Conservation (phyloP, 2,888 invertebrate genomes). For the Sussaba pulchella region DNA sequence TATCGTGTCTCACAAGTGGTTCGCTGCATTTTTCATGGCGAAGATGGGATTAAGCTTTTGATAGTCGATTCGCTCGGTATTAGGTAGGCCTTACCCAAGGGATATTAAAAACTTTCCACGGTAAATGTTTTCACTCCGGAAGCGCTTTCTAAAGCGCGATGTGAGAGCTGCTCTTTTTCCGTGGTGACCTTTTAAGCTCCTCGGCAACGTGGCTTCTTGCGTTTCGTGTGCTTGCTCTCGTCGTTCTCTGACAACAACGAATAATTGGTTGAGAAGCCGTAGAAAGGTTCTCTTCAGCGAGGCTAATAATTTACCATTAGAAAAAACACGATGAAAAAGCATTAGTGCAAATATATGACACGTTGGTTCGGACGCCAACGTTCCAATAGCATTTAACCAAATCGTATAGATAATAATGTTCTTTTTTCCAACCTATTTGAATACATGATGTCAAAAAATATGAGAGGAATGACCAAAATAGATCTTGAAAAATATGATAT, state of each 20-base stretch:
- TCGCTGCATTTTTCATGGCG: background rate
- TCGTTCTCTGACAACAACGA: constrained; percentile 47
- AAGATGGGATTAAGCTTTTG: background rate
- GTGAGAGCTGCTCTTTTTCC: constrained; percentile 46
- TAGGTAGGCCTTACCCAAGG: constrained; percentile 1
- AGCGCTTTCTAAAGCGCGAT: constrained; percentile 43
- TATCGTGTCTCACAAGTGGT: background rate
- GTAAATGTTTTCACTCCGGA: constrained; percentile 34
- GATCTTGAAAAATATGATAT: background rate
- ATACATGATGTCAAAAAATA: background rate
- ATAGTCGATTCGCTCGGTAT: constrained; percentile 2
- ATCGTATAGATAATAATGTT: background rate
- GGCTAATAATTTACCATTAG: constrained; percentile 32
- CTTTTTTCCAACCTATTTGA: background rate
- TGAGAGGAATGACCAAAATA: background rate
- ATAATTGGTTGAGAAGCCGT: constrained; percentile 66
- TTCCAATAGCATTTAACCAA: background rate
- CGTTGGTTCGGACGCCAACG: constrained; percentile 1
- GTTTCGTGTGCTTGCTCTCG: constrained; percentile 13
- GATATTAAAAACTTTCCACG: constrained; percentile 20
- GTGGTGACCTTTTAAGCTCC: constrained; percentile 59
- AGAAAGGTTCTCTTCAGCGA: constrained; percentile 29
- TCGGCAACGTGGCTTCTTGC: constrained; percentile 53
- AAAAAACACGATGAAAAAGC: background rate
- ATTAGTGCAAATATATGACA: background rate